A percentile compares a stretch with the other conserved stretches of the same genome.
phyloP scores from a whole-genome alignment of 1,140 invertebrate genomes.

The Tribolium castaneum region DNA sequence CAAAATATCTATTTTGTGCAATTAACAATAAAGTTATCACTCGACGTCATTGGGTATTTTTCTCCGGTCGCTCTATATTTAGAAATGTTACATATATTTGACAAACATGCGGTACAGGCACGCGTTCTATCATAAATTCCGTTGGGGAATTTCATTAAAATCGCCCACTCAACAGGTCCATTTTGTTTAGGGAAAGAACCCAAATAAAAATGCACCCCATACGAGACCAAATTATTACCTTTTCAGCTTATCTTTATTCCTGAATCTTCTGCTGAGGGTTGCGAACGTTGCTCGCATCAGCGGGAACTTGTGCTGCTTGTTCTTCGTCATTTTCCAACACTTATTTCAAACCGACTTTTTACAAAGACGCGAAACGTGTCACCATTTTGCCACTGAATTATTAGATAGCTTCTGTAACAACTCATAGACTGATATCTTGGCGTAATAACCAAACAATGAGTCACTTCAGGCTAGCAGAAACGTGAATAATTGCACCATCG shows the following conservation, averaged over 20 bases:
- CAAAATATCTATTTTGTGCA: background rate
- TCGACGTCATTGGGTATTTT: slow-evolving; percentile 14
- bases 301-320: slow-evolving; percentile 67
- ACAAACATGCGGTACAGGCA: slow-evolving; percentile 3
- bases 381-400: slow-evolving; percentile 13
- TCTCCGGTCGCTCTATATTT: slow-evolving; percentile 22
- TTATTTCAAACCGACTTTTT: slow-evolving; percentile 8
- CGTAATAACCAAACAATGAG: slow-evolving; percentile 34
- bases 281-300: slow-evolving; percentile 67
- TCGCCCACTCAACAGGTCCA: slow-evolving; percentile 19
- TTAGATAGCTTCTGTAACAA: background rate
- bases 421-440: background rate
- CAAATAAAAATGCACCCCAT: background rate
- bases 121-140: slow-evolving; percentile 24
- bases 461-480: slow-evolving; percentile 7
- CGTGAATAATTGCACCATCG: slow-evolving; percentile 28
- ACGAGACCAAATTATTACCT: slow-evolving; percentile 63
- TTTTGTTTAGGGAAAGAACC: background rate
- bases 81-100: slow-evolving; percentile 20
- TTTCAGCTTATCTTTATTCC: slow-evolving; percentile 70
- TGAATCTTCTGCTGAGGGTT: slow-evolving; percentile 67
- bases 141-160: slow-evolving; percentile 13
- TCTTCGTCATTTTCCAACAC: slow-evolving; percentile 66
- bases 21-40: slow-evolving; percentile 20
- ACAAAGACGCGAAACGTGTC: slow-evolving; percentile 28